Evolutionary conservation across 2,113 vertebrate genomes (phyloP).

Genomic region (Phylloscopus trochilus): DNA sequence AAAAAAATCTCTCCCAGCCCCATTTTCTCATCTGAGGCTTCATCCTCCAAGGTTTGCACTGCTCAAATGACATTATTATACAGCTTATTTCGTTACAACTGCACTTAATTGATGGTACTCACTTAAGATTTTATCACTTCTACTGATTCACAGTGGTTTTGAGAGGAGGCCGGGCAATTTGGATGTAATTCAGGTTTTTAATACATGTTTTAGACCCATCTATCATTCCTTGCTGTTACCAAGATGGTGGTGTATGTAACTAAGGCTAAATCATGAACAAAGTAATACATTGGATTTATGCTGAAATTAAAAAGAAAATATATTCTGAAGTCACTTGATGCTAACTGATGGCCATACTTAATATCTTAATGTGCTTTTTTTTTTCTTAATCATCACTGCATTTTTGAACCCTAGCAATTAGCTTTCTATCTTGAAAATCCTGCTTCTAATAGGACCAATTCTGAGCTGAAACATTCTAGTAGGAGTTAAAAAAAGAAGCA

Average conservation of each 20-base stretch:
- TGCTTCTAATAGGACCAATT: background rate
- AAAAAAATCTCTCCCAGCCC: background rate
- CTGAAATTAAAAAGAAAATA: background rate
- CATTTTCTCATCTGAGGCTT: background rate
- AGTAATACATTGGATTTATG: background rate
- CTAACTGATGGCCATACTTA: background rate
- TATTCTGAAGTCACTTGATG: background rate
- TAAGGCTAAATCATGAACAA: background rate
- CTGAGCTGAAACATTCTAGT: background rate
- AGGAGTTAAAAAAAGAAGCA: background rate
- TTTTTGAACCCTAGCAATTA: background rate
- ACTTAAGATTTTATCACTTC: constrained; percentile 57
- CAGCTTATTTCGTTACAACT: constrained; percentile 43
- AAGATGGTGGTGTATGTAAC: background rate
- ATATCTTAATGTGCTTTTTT: background rate
- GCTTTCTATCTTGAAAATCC: background rate
- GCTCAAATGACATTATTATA: background rate
- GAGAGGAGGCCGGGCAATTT: constrained; percentile 43
- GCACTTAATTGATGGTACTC: constrained; percentile 62
- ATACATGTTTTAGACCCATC: constrained; percentile 46
- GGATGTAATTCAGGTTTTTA: constrained; percentile 53
- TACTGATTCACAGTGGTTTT: constrained; percentile 30
- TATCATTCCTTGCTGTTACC: constrained; percentile 58
- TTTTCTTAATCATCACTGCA: background rate
- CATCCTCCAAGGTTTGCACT: background rate